A percentile compares a stretch with the other conserved stretches of the same genome.
These are phyloP conservation scores for Zhengitettix transpicula DNA, from an alignment of 2,888 invertebrate species.

Conservation along the genomic window DNA sequence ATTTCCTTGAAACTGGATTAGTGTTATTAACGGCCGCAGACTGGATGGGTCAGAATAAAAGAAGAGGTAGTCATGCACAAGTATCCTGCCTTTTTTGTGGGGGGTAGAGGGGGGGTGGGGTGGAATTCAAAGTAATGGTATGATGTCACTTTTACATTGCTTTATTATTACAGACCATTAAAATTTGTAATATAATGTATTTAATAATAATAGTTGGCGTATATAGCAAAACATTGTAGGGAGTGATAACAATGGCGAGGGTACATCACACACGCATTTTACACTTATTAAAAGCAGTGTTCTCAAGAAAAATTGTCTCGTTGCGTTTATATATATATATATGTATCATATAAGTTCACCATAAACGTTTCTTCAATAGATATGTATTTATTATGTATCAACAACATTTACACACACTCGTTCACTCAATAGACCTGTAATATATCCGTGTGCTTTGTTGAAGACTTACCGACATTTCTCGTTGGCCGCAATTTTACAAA, in stretches of 20 bases:
- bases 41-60: not conserved
- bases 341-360: not conserved
- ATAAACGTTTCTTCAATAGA: not conserved
- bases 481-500: no score
- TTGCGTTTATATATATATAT: no score
- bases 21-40: not conserved
- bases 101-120: no score
- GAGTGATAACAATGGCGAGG: not conserved
- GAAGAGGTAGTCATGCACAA: not conserved
- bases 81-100: no score
- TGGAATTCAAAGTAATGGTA: no score
- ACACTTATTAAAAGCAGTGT: not conserved
- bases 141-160: no score
- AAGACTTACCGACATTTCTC: not conserved
- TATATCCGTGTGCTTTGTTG: not conserved
- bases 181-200: constrained; percentile 1
- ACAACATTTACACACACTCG: not conserved
- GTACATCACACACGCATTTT: not conserved
- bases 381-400: not conserved
- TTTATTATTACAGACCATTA: constrained; percentile 2
- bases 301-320: not conserved
- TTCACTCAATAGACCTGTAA: not conserved
- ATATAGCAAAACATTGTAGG: not conserved
- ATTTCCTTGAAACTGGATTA: no score
- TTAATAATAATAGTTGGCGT: constrained; percentile 1